A percentile compares a stretch with the other conserved stretches of the same genome.
phyloP scores from a whole-genome alignment of 2,797 vertebrate species.

The Loriculus beryllinus region DNA sequence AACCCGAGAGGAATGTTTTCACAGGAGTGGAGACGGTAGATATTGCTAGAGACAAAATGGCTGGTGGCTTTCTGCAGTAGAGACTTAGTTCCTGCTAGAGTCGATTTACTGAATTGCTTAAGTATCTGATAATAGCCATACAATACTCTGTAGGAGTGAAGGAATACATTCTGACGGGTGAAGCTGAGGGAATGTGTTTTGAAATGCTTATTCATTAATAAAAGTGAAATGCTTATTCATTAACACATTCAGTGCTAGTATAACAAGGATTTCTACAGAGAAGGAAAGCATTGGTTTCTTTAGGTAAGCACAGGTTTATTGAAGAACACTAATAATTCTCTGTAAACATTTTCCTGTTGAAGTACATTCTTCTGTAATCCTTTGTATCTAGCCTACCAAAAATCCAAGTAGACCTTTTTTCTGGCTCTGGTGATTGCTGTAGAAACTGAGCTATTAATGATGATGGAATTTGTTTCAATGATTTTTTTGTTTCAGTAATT shows the following conservation, averaged over 20 bases:
- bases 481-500: background rate
- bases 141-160: background rate
- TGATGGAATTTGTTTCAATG: background rate
- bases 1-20: background rate
- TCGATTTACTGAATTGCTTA: background rate
- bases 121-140: background rate
- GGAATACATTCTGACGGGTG: background rate
- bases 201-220: background rate
- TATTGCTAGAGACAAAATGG: background rate
- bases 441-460: background rate
- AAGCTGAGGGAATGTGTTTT: background rate
- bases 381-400: background rate
- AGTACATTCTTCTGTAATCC: background rate
- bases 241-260: background rate
- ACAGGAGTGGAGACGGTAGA: background rate
- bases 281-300: background rate
- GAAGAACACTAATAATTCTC: background rate
- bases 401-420: background rate
- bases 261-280: background rate
- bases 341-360: background rate
- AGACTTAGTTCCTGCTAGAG: background rate
- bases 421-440: background rate
- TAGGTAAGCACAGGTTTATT: background rate
- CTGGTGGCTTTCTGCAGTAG: background rate
- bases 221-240: background rate